Base-by-base conservation (phyloP, 2,113 vertebrate species). In the Lethenteron reissneri region DNA sequence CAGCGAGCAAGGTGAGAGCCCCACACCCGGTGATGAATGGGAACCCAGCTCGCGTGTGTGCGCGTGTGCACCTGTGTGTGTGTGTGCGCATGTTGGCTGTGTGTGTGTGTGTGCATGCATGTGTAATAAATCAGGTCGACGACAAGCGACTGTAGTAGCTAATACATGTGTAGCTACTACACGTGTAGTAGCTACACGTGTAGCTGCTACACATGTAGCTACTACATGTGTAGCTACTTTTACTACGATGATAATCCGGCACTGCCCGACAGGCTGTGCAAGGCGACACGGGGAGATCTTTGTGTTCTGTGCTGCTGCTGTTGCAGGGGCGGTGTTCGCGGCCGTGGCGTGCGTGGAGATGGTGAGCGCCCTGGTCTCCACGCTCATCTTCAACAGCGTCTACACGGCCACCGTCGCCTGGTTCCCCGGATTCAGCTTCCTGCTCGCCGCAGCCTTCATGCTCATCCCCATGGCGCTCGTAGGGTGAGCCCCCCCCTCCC, bases 311-410 rank as follows among this genome's bases (percentile, higher is more conserved):
- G 56, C 41, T 68, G 21, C 21, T 25, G 41, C 41, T 70, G 76
- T 77, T 74, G 57, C 81, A 99, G 94, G 94, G 74, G 83, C 85
- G 56, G 78, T 99, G 73, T 95, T 97, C 77, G 92, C 87, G 68
- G 90, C 83, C 64, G 79, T 96, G 58, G 85, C 88, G 73, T 88
- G 87, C 74, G 75, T 86, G 76, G 89, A 99, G 74, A 86, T 78
- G 70, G 74, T 95, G 68, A 82, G 80, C 0, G 77, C 70, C 75
- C 84, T 77, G 7, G 12, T 79, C 56, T 77, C 87, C 0, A 1
- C 68, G 12, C 78, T 80, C 9, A 58, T 82, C 25, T 96, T 90
- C 76, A 90, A 79, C 71, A 84, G 80, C 71, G 69, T 94, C 71
- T 99, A 99, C 70, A 84, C 86, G n/a, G 79, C 75, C 57, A 95